A percentile compares a stretch with the other conserved stretches of the same genome.
Evolutionary conservation across 2,888 invertebrate species (phyloP).

Genomic region (Linhomoeus sp.): DNA sequence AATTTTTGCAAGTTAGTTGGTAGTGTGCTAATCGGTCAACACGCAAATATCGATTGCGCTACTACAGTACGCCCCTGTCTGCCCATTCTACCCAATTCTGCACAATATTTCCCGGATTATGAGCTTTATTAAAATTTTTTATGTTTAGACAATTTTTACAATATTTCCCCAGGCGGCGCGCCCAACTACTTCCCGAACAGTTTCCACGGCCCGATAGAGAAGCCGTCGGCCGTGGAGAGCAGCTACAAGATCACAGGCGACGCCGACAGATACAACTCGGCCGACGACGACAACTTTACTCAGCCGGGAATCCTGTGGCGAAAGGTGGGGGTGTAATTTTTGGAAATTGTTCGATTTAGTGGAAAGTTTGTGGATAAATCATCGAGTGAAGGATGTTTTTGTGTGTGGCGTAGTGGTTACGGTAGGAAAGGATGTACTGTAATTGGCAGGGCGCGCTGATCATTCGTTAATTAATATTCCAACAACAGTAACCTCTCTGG

Average conservation of each 20-base stretch:
- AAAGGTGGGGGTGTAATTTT: conserved; percentile 36
- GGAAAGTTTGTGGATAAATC: too few species aligned
- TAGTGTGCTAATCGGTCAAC: not conserved
- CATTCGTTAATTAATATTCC: too few species aligned
- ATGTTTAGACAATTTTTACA: not conserved
- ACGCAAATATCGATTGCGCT: not conserved
- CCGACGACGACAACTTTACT: conserved; percentile 69
- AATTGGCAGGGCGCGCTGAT: too few species aligned
- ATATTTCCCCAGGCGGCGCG: conserved; percentile 36
- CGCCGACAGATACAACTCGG: conserved; percentile 54
- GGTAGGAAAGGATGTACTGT: too few species aligned
- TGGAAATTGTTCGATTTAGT: not conserved
- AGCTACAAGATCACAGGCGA: conserved; percentile 48
- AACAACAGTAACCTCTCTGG: too few species aligned
- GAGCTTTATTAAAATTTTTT: too few species aligned
- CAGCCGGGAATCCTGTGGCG: conserved; percentile 63
- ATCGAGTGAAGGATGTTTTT: too few species aligned
- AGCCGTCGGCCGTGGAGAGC: conserved; percentile 43
- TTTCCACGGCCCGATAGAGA: conserved; percentile 58
- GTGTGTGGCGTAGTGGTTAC: too few species aligned
- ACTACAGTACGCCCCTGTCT: not conserved
- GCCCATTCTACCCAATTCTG: not conserved
- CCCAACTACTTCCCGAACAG: conserved; percentile 96
- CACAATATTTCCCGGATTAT: too few species aligned
- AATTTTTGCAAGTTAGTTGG: not conserved